phyloP scores from a whole-genome alignment of 2,113 vertebrate species.

The Bucco capensis region DNA sequence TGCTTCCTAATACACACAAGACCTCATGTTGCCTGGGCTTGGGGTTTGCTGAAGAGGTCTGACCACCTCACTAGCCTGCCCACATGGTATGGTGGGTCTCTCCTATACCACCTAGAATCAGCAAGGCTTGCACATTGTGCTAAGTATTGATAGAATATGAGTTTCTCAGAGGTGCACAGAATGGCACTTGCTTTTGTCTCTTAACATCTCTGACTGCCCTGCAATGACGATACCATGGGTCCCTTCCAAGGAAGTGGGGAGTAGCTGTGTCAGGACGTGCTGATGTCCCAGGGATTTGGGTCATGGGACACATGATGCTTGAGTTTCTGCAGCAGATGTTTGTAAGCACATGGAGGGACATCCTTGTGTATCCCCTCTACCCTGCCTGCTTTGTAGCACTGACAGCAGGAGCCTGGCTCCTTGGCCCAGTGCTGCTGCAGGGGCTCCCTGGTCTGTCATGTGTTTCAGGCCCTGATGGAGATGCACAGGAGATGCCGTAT shows the following conservation, averaged over 20 bases:
- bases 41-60: not conserved
- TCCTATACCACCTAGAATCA: not conserved
- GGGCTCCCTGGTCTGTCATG: constrained; percentile 39
- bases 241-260: not conserved
- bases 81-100: fast-evolving
- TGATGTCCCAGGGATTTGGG: not conserved
- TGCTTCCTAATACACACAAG: not conserved
- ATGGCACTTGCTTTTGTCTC: not conserved
- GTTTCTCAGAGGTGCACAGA: not conserved
- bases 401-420: not conserved
- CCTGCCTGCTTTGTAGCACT: not conserved
- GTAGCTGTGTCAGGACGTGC: not conserved
- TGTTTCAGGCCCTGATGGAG: constrained; percentile 38
- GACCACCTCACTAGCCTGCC: too few relatives aligned
- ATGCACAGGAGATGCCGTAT: not conserved
- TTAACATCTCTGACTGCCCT: not conserved
- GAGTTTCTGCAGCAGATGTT: not conserved
- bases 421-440: constrained; percentile 37
- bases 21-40: not conserved
- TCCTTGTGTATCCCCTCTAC: not conserved
- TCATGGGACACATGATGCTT: not conserved
- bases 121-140: not conserved
- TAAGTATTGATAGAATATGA: fast-evolving
- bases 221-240: not conserved
- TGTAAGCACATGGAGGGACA: not conserved